Evolutionary conservation across 2,113 vertebrate species (phyloP).

Genomic region (Indri indri): DNA sequence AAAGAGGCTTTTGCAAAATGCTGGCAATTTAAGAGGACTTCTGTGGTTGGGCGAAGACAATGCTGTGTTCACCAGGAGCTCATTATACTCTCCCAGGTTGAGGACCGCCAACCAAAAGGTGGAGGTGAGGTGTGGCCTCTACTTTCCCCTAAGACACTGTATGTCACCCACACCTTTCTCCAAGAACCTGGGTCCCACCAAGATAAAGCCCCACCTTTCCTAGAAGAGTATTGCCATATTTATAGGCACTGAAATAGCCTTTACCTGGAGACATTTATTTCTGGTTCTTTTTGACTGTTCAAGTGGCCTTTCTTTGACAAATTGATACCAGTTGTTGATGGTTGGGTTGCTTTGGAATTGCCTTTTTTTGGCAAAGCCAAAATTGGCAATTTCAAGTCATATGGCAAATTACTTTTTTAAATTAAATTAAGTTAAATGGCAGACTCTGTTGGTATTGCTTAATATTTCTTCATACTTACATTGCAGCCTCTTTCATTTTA

Average conservation of each 20-base stretch:
- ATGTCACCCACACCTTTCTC: not conserved
- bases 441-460: not conserved
- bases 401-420: conserved; percentile 34
- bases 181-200: not conserved
- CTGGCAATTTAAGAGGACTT: conserved; percentile 8
- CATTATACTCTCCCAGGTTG: not conserved
- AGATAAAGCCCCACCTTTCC: not conserved
- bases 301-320: conserved; percentile 12
- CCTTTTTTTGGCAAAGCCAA: conserved; percentile 44
- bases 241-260: not conserved
- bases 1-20: not conserved
- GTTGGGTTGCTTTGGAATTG: not conserved
- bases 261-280: not conserved
- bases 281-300: not conserved
- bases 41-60: not conserved
- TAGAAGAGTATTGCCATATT: not conserved
- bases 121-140: not conserved
- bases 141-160: not conserved
- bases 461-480: not conserved
- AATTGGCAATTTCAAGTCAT: not conserved
- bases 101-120: not conserved
- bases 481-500: not conserved
- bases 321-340: not conserved
- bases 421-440: conserved; percentile 24
- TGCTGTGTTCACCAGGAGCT: not conserved